These are phyloP conservation scores for Hirudo medicinalis DNA, from an alignment of 1,140 invertebrate species.

Conservation along the genomic window DNA sequence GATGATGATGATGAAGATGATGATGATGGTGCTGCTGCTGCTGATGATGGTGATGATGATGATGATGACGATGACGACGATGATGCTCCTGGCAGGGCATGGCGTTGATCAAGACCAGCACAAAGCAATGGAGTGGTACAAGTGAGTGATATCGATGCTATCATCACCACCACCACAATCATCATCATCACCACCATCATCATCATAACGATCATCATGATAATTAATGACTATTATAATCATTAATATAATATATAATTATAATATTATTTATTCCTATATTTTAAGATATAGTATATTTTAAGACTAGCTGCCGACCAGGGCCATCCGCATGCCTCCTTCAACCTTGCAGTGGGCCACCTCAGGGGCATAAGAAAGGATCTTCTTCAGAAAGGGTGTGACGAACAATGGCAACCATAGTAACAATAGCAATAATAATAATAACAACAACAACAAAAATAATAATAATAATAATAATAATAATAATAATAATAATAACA, in stretches of 20 bases:
- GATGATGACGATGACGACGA: conserved; percentile 4
- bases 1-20: neutral
- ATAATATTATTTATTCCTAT: conserved; percentile 16
- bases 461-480: neutral
- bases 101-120: conserved; percentile 43
- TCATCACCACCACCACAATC: neutral
- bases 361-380: conserved; percentile 42
- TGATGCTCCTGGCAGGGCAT: conserved; percentile 31
- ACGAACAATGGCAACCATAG: neutral
- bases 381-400: conserved; percentile 37
- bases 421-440: neutral
- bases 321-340: conserved; percentile 48
- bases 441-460: neutral
- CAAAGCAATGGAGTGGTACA: conserved; percentile 47
- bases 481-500: neutral
- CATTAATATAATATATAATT: neutral
- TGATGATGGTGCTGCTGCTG: neutral
- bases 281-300: no score
- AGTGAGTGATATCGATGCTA: conserved; percentile 27
- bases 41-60: neutral
- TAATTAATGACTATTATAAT: neutral
- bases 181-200: neutral
- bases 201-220: neutral
- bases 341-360: conserved; percentile 48
- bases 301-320: conserved; percentile 45